These are phyloP conservation scores for Anthopleura sola DNA, from an alignment of 64 coral and sea anemone genomes.

Conservation along the genomic window DNA sequence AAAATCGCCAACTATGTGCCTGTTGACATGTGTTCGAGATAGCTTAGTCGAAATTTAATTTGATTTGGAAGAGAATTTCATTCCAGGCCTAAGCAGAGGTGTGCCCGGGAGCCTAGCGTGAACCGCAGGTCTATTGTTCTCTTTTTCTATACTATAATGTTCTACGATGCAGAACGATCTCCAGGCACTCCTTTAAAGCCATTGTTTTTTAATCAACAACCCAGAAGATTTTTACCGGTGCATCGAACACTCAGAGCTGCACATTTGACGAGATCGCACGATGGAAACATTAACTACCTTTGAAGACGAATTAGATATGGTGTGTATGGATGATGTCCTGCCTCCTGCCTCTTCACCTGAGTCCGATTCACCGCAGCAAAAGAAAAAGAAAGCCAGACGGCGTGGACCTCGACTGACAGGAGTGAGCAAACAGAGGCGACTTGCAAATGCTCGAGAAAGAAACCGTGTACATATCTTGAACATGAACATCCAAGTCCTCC, in stretches of 20 bases:
- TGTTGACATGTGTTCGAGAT: slow-evolving; percentile 19
- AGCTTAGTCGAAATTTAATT: slow-evolving; percentile 30
- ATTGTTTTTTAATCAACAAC: slow-evolving; percentile 9
- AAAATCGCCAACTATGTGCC: slow-evolving; percentile 7
- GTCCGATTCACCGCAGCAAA: slow-evolving; percentile 24
- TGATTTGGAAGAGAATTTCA: slow-evolving; percentile 6
- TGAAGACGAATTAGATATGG: slow-evolving; percentile 22
- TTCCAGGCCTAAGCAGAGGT: slow-evolving; percentile 15
- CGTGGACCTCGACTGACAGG: slow-evolving; percentile 58
- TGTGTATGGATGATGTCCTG: slow-evolving; percentile 24
- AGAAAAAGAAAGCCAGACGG: slow-evolving; percentile 52
- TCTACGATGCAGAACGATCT: slow-evolving; percentile 23
- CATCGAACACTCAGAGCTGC: neutral
- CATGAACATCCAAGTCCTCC: slow-evolving; percentile 64
- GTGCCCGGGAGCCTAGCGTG: slow-evolving; percentile 20
- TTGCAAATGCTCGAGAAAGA: slow-evolving; percentile 64
- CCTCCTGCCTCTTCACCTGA: slow-evolving; percentile 2
- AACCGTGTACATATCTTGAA: slow-evolving; percentile 57
- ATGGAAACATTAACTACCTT: slow-evolving; percentile 5
- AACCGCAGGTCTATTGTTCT: slow-evolving; percentile 16
- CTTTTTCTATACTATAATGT: neutral
- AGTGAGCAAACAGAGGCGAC: slow-evolving; percentile 59
- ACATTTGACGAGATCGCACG: neutral
- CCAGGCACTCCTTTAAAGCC: slow-evolving; percentile 20
- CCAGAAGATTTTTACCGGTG: slow-evolving; percentile 14